These are phyloP conservation scores for Megalopta genalis DNA, from an alignment of 1,140 invertebrate genomes.

Conservation along the genomic window DNA sequence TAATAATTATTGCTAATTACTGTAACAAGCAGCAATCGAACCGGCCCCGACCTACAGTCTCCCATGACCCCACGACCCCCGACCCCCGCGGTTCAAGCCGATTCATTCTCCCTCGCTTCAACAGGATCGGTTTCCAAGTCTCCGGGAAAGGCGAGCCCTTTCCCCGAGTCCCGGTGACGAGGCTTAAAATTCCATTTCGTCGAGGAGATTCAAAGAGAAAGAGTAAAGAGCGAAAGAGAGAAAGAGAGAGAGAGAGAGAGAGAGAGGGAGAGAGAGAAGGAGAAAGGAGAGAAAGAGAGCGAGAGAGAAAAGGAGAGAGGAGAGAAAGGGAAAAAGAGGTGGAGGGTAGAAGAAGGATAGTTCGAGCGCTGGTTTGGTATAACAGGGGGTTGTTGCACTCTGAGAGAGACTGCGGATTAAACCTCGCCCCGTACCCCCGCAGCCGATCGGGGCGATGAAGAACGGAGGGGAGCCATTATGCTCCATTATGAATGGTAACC, in stretches of 20 bases:
- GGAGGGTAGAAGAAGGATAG: constrained; percentile 4
- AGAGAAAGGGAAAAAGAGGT: neutral
- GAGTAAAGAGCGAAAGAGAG: constrained; percentile 52
- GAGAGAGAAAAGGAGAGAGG: constrained; percentile 15
- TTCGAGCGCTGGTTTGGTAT: too few relatives aligned
- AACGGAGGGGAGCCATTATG: constrained; percentile 66
- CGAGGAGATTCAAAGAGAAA: constrained; percentile 35
- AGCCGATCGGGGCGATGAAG: constrained; percentile 23
- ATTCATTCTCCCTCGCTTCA: neutral
- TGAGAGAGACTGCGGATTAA: constrained; percentile 62
- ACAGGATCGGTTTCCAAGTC: constrained; percentile 36
- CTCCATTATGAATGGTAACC: constrained; percentile 70
- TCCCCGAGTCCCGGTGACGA: neutral
- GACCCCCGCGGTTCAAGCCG: neutral
- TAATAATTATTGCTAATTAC: too few relatives aligned
- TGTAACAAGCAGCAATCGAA: neutral
- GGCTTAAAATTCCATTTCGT: constrained; percentile 48
- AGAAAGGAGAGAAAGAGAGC: neutral
- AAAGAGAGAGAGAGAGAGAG: constrained; percentile 21
- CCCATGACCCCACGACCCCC: neutral
- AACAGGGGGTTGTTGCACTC: constrained; percentile 57
- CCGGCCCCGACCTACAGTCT: neutral
- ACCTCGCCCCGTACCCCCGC: constrained; percentile 5
- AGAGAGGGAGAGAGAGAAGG: neutral
- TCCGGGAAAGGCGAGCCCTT: constrained; percentile 22